Conservation (phyloP, 2,113 vertebrate species). For the Hypanus sabinus region DNA sequence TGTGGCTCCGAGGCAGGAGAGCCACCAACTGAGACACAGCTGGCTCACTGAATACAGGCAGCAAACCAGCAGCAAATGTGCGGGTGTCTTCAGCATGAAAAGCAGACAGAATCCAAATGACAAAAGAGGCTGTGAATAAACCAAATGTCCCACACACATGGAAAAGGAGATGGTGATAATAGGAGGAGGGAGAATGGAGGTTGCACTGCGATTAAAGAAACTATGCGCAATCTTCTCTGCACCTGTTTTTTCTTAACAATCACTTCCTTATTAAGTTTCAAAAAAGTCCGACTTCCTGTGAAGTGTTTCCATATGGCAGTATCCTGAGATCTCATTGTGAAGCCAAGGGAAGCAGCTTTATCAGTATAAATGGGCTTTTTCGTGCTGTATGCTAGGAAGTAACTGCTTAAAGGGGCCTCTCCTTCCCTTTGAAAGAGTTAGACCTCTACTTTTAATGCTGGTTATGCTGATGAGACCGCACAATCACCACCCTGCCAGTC, state of each 20-base stretch:
- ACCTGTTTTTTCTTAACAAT: constrained; percentile 25
- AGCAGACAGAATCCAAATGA: background rate
- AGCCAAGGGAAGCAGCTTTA: background rate
- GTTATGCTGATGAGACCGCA: background rate
- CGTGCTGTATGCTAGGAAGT: background rate
- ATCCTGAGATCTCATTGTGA: background rate
- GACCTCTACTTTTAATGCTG: background rate
- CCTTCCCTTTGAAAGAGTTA: background rate
- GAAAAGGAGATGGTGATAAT: background rate
- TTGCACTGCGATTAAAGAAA: background rate
- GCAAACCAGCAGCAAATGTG: background rate
- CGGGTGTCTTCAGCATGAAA: background rate
- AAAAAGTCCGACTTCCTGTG: constrained; percentile 15
- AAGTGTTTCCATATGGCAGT: constrained; percentile 17
- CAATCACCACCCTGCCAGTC: background rate
- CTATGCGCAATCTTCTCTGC: constrained; percentile 12
- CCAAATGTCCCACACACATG: background rate
- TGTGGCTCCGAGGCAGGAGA: background rate
- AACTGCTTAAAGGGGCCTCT: background rate
- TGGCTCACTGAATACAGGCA: background rate
- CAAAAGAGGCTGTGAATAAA: background rate
- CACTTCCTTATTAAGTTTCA: constrained; percentile 32
- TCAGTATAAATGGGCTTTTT: background rate
- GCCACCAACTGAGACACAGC: background rate
- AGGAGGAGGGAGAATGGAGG: background rate